Evolutionary conservation across 2,113 vertebrate genomes (phyloP).

Genomic region (Sceloporus tristichus): DNA sequence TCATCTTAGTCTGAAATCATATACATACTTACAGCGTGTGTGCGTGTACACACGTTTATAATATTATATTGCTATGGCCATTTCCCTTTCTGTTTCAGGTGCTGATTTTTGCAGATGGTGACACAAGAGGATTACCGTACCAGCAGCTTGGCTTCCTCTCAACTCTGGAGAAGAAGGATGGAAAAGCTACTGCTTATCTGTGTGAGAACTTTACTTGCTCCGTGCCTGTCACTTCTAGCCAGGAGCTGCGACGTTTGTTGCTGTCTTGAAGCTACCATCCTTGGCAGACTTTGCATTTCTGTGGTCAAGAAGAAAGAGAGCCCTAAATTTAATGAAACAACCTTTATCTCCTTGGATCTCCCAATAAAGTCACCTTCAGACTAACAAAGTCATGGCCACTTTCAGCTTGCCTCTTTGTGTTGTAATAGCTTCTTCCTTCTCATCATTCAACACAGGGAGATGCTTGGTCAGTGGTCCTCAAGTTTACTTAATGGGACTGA

Average conservation of each 20-base stretch:
- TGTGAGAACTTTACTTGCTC: constrained; percentile 90
- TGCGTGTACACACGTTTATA: neutral
- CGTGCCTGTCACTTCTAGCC: constrained; percentile 86
- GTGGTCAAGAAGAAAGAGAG: constrained; percentile 16
- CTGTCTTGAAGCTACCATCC: constrained; percentile 59
- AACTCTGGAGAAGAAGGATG: constrained; percentile 80
- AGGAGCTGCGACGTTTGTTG: constrained; percentile 84
- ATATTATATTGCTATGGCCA: neutral
- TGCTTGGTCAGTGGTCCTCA: neutral
- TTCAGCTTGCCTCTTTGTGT: neutral
- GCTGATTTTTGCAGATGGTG: constrained; percentile 85
- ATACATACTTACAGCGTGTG: neutral
- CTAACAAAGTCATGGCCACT: fast-evolving
- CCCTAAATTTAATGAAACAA: constrained; percentile 3
- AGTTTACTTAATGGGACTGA: neutral
- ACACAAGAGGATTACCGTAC: constrained; percentile 82
- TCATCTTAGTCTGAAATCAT: neutral
- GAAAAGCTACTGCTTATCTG: constrained; percentile 86
- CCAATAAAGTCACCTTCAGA: constrained; percentile 4
- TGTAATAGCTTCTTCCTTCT: neutral
- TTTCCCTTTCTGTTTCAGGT: constrained; percentile 76
- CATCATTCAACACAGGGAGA: neutral
- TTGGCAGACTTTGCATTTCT: neutral
- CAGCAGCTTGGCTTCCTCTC: constrained; percentile 85
- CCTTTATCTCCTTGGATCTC: fast-evolving